phyloP scores from a whole-genome alignment of 2,797 vertebrate genomes.

The Cephalopachus bancanus region DNA sequence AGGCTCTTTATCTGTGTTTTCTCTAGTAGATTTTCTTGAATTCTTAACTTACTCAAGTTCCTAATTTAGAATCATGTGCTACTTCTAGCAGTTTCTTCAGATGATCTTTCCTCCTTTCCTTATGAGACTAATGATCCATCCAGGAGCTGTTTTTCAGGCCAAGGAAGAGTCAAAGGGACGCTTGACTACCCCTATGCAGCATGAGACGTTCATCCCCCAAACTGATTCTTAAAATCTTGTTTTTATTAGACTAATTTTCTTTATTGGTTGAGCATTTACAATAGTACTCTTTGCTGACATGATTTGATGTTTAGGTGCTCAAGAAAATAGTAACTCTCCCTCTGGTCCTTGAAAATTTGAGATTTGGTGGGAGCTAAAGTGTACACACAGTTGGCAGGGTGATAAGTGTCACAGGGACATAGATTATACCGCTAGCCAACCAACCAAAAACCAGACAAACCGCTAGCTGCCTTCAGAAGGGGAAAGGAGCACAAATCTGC shows the following conservation, averaged over 20 bases:
- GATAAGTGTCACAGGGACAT: background rate
- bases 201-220: conserved; percentile 21
- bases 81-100: background rate
- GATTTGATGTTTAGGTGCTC: background rate
- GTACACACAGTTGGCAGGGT: background rate
- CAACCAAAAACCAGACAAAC: background rate
- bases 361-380: conserved; percentile 11
- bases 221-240: conserved; percentile 26
- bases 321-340: conserved; percentile 23
- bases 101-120: background rate
- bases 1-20: background rate
- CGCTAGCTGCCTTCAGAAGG: background rate
- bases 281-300: background rate
- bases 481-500: background rate
- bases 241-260: conserved; percentile 32
- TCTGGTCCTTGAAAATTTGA: background rate
- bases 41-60: conserved; percentile 50
- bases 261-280: background rate
- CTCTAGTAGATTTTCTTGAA: conserved; percentile 40
- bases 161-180: background rate
- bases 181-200: background rate
- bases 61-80: background rate
- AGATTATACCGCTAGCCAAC: background rate
- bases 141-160: conserved; percentile 46
- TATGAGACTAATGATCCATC: background rate